Base-by-base conservation (phyloP, 2,888 invertebrate species). In the Branchellion lobata region DNA sequence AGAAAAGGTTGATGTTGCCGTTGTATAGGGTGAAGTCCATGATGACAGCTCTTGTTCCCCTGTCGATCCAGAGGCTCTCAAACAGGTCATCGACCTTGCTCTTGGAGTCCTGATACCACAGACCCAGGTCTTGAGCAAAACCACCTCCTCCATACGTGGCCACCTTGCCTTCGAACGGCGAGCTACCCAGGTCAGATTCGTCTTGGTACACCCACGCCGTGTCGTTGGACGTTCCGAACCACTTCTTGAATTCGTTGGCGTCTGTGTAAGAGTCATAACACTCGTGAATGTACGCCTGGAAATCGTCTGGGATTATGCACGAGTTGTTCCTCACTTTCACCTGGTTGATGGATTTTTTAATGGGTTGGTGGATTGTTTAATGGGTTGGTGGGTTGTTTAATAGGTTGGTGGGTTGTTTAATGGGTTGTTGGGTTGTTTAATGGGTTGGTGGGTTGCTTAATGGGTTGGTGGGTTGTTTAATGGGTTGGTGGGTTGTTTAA, bases 21-120 rank as follows among this genome's bases (percentile, higher is more conserved):
- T 93, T 92, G 86, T 91, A 92, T 40, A 92, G 86, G 5, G 90
- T 90, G 84, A 92, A 92, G 85, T 92, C 92, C 0, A 92, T 82
- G 80, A 92, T 89, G 24, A 92, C 86, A 0, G 90, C 90, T 82
- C 92, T 87, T n/a, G 80, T 80, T 0, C 90, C 91, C 34, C 91
- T 87, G 81, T 90, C 90, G 57, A 92, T 88, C 92, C 92, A 92
- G 33, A 82, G 84, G 76, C 88, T 86, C 0, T 88, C 82, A 82
- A 89, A 89, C 1, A 92, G 86, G 0, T 87, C 81, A 1, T 84
- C 79, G 1, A 92, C 84, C 0, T 88, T 86, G 0, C 83, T 82
- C 14, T 83, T 53, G 36, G 90, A 90, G 53, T 85, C 80, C 0
- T 85, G 84, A 72, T 85, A 86, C 31, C 87, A 84, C 1, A 84